Base-by-base conservation (phyloP, 2,797 vertebrate species). In the Balearica regulorum region DNA sequence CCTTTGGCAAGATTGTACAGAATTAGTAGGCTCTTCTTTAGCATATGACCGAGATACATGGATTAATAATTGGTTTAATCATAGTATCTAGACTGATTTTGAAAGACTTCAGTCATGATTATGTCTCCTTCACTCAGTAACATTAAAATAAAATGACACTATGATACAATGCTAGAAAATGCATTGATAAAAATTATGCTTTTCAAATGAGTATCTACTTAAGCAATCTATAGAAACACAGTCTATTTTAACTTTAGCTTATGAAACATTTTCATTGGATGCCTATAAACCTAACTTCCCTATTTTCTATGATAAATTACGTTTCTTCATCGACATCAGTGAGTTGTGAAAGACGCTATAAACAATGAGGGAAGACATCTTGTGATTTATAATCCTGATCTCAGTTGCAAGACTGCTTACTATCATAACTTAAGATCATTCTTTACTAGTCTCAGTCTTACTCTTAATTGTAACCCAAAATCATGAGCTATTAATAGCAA, bases 121-220 rank as follows among this genome's bases (percentile, higher is more conserved):
- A 87, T 44, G 58, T 91, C 69, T 93, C 49, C 41, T 73, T 95
- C 76, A 90, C 49, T 93, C 70, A 78, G 44, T 73, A 94, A 85
- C 26, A 48, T 39, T 94, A 76, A 97, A 95, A 94, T 65, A 90
- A 96, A 97, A 91, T 79, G 65, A 94, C 70, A 93, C 9, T 41
- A 55, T 51, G 60, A 91, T 71, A 57, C 49, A 68, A 87, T 83
- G 29, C 18, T 70, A 90, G 46, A 57, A 91, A 93, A n/a, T 44
- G 37, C 53, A 46, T 22, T 62, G 58, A 72, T 72, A 69, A 75
- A 96, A 96, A 86, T 13, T 41, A 69, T 69, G 49, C 17, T 48
- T 93, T 64, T 87, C 29, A 46, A 84, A 77, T 37, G 35, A 92
- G 6, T 69, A 41, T 53, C 87, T 93, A 43, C 64, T 94, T 61